Conservation (phyloP, 2,888 invertebrate species). For the Drosophila anomelani region DNA sequence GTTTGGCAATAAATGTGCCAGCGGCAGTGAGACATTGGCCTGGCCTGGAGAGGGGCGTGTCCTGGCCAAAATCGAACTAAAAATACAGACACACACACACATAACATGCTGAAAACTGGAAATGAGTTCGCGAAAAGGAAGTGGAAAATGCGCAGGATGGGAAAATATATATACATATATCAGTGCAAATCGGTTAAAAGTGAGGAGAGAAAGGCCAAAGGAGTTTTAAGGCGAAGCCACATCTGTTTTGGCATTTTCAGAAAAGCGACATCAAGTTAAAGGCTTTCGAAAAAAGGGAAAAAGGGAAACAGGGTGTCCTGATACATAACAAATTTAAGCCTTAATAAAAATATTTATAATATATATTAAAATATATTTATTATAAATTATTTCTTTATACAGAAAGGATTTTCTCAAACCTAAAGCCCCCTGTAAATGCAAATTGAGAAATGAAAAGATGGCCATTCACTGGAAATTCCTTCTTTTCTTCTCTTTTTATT, state of each 20-base stretch:
- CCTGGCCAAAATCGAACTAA: conserved; percentile 55
- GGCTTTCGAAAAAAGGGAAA: neutral
- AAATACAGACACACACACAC: conserved; percentile 27
- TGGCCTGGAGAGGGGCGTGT: conserved; percentile 12
- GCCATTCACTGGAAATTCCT: conserved; percentile 39
- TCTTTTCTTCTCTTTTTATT: conserved; percentile 12
- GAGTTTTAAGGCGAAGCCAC: conserved; percentile 41
- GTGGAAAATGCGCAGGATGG: conserved; percentile 3
- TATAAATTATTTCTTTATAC: neutral
- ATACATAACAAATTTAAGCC: neutral
- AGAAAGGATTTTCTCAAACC: neutral
- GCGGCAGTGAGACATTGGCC: conserved; percentile 43
- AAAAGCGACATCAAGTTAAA: conserved; percentile 36
- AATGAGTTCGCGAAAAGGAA: conserved; percentile 51
- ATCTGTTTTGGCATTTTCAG: conserved; percentile 52
- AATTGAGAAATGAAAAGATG: conserved; percentile 58
- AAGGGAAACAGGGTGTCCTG: conserved; percentile 19
- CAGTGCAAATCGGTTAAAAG: conserved; percentile 14
- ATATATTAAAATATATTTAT: neutral
- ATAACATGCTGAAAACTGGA: conserved; percentile 34
- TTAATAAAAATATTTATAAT: neutral
- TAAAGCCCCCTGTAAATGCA: conserved; percentile 28
- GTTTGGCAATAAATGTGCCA: conserved; percentile 71
- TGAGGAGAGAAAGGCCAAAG: neutral
- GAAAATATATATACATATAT: neutral